Conservation (phyloP, 2,888 invertebrate genomes). For the Bombylius discolor region DNA sequence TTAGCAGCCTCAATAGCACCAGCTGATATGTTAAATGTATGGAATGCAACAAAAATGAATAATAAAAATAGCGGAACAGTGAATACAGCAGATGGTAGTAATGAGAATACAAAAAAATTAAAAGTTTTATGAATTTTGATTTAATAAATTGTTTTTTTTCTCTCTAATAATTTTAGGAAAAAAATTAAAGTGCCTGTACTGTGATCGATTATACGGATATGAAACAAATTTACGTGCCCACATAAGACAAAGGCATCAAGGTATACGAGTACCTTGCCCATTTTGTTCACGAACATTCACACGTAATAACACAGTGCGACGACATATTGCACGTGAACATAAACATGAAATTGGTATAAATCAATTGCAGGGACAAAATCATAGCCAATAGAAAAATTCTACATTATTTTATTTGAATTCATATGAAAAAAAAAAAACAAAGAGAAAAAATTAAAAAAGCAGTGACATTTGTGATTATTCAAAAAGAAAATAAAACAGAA, state of each 20-base stretch:
- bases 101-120: background rate
- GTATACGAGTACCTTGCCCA: conserved; percentile 82
- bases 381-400: conserved; percentile 32
- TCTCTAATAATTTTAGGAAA: conserved; percentile 50
- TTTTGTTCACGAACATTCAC: conserved; percentile 85
- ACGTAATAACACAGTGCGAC: conserved; percentile 80
- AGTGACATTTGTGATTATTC: background rate
- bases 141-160: background rate
- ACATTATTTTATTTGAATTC: background rate
- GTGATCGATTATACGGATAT: conserved; percentile 83
- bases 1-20: conserved; percentile 37
- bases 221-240: conserved; percentile 86
- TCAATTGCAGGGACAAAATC: conserved; percentile 29
- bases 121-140: background rate
- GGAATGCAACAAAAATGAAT: conserved; percentile 49
- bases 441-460: background rate
- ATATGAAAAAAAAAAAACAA: background rate
- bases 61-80: conserved; percentile 64
- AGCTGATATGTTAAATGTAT: conserved; percentile 45
- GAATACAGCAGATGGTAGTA: conserved; percentile 70
- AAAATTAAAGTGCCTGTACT: conserved; percentile 84
- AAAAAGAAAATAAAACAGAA: background rate
- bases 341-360: conserved; percentile 45
- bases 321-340: conserved; percentile 83
- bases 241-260: conserved; percentile 82